phyloP scores from a whole-genome alignment of 2,113 vertebrate genomes.

The Nerophis lumbriciformis region DNA sequence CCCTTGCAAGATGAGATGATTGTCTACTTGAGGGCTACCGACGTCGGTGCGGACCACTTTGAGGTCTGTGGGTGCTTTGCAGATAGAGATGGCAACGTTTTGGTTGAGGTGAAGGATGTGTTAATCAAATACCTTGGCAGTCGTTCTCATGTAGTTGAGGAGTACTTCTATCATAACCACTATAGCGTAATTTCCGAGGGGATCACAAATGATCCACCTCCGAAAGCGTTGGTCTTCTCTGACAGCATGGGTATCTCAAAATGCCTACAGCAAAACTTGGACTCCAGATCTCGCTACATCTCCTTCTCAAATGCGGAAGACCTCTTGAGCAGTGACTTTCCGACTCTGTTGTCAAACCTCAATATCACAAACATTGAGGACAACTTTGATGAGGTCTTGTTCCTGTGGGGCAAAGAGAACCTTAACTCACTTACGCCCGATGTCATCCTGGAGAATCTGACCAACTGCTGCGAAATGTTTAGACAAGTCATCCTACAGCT shows the following conservation, averaged over 20 bases:
- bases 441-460: conserved; percentile 59
- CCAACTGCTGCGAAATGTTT: conserved; percentile 75
- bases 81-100: conserved; percentile 69
- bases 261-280: conserved; percentile 65
- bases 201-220: conserved; percentile 20
- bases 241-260: conserved; percentile 72
- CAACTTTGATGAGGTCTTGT: conserved; percentile 75
- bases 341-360: conserved; percentile 36
- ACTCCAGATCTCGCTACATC: conserved; percentile 66
- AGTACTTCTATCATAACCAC: conserved; percentile 75
- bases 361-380: conserved; percentile 51
- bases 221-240: conserved; percentile 74
- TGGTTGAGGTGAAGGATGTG: conserved; percentile 74
- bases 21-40: conserved; percentile 72
- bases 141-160: conserved; percentile 57
- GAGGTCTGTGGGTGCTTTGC: conserved; percentile 81
- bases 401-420: conserved; percentile 78
- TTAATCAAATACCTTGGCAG: conserved; percentile 68
- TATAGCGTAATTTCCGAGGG: conserved; percentile 53
- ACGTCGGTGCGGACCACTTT: conserved; percentile 60
- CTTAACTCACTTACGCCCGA: conserved; percentile 51
- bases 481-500: conserved; percentile 73
- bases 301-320: conserved; percentile 52
- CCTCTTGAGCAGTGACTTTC: conserved; percentile 35
- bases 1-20: conserved; percentile 78